Evolutionary conservation across 2,113 vertebrate genomes (phyloP).

Genomic region (Oriolus oriolus): DNA sequence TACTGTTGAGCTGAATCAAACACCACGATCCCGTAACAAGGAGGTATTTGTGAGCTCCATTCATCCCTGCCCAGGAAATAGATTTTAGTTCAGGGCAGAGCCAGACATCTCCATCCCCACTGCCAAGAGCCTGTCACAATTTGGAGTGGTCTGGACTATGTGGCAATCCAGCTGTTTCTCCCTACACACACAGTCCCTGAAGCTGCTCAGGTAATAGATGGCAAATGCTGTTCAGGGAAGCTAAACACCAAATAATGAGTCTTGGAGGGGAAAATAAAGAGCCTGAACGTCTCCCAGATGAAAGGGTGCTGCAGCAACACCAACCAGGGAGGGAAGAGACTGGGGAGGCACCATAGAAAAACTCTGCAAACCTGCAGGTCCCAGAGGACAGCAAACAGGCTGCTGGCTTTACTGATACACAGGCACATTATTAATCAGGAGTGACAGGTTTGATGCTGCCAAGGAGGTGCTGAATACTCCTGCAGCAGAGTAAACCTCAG

Average conservation of each 20-base stretch:
- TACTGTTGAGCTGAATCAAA: not conserved
- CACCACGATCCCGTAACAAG: not conserved
- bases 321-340: not conserved
- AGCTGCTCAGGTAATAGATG: not conserved
- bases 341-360: not conserved
- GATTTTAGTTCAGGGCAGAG: not conserved
- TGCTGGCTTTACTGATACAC: conserved; percentile 24
- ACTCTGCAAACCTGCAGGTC: not conserved
- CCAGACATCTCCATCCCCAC: not conserved
- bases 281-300: not conserved
- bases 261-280: not conserved
- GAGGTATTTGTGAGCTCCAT: not conserved
- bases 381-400: not conserved
- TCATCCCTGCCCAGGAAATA: not conserved
- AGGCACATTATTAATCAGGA: conserved; percentile 7
- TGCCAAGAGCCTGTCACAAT: not conserved
- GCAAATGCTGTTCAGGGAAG: conserved; percentile 4
- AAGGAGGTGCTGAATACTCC: not conserved
- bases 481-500: not conserved
- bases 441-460: not conserved
- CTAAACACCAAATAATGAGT: conserved; percentile 8
- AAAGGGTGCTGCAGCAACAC: not conserved
- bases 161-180: not conserved
- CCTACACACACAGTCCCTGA: not conserved
- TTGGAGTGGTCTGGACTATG: not conserved